Evolutionary conservation across 2,888 invertebrate species (phyloP).

Genomic region (Isoperla grammatica): DNA sequence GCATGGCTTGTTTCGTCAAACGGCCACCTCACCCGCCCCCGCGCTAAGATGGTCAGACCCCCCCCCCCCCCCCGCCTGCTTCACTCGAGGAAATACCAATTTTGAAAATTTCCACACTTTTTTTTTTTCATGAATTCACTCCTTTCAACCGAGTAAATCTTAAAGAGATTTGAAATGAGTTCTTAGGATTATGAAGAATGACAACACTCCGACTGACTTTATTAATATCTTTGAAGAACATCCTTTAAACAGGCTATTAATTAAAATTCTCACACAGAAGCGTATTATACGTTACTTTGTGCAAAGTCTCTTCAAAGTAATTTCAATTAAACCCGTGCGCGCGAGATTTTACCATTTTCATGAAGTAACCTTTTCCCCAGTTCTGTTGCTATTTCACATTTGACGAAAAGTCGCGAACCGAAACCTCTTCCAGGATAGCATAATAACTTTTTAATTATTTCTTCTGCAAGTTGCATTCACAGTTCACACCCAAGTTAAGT

Average conservation of each 20-base stretch:
- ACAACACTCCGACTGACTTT: conserved; percentile 9
- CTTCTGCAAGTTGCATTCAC: too few relatives aligned
- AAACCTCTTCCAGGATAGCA: too few relatives aligned
- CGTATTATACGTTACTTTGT: conserved; percentile 4
- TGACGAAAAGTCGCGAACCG: too few relatives aligned
- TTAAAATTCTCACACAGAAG: conserved; percentile 8
- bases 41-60: background rate
- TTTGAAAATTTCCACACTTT: conserved; percentile 9
- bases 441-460: too few relatives aligned
- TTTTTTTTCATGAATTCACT: conserved; percentile 1
- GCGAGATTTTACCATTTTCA: too few relatives aligned
- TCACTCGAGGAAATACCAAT: conserved; percentile 1
- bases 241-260: conserved; percentile 5
- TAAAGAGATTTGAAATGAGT: conserved; percentile 14
- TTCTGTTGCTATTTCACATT: too few relatives aligned
- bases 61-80: background rate
- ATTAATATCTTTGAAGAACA: conserved; percentile 14
- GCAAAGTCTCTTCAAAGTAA: background rate
- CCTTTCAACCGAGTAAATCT: conserved; percentile 12
- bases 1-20: conserved; percentile 14
- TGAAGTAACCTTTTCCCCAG: too few relatives aligned
- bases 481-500: too few relatives aligned
- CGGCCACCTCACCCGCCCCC: background rate
- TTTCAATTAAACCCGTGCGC: too few relatives aligned
- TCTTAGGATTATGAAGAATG: background rate